These are phyloP conservation scores for Rhinogobio ventralis DNA, from an alignment of 2,797 vertebrate species.

Conservation along the genomic window DNA sequence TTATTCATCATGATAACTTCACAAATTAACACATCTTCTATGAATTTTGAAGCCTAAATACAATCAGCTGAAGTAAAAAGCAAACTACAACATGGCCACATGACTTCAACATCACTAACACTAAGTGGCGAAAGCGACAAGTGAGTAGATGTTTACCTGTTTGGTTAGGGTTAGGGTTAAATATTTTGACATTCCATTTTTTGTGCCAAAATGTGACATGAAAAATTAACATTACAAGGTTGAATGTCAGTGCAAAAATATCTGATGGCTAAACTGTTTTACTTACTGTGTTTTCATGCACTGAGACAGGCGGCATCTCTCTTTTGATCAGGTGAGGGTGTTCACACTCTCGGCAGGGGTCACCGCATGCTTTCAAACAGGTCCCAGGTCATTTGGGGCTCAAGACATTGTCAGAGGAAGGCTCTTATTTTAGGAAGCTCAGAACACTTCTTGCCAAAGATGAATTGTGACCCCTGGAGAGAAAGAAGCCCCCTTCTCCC, in stretches of 20 bases:
- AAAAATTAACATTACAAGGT: background rate
- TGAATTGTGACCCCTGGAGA: too few relatives aligned
- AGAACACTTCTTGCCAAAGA: background rate
- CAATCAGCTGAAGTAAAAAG: background rate
- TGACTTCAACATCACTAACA: background rate
- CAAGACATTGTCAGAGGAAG: too few relatives aligned
- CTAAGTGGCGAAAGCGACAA: background rate
- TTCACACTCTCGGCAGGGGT: constrained; percentile 28
- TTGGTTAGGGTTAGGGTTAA: too few relatives aligned
- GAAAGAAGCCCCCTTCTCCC: too few relatives aligned
- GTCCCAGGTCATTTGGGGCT: background rate
- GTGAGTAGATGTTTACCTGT: background rate
- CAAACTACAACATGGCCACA: background rate
- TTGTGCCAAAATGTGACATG: background rate
- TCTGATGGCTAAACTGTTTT: background rate
- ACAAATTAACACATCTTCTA: background rate
- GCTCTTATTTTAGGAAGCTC: background rate
- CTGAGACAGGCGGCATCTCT: background rate
- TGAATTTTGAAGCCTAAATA: background rate
- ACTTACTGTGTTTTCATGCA: background rate
- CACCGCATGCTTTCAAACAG: background rate
- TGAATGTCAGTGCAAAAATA: background rate
- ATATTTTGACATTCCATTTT: background rate
- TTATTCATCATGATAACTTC: background rate
- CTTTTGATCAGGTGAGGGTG: constrained; percentile 40